Evolutionary conservation across 2,113 vertebrate genomes (phyloP).

Genomic region (Hemichromis elongatus): DNA sequence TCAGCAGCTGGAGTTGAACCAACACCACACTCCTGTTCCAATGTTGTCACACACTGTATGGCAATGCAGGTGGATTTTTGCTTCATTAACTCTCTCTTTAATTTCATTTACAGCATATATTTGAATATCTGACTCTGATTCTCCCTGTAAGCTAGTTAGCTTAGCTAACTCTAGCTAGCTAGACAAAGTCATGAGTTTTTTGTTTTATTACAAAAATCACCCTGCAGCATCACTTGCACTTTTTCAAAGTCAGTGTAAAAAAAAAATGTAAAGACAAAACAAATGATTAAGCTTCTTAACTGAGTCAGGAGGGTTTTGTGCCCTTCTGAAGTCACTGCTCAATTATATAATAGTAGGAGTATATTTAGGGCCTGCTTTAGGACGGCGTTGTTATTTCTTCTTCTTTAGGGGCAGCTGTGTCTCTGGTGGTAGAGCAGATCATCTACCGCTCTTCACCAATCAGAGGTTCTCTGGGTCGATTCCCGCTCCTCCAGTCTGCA

Average conservation of each 20-base stretch:
- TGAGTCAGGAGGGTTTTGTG: neutral
- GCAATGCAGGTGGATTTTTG: neutral
- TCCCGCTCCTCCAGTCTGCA: fast-evolving
- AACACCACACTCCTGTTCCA: neutral
- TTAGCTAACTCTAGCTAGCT: too few species aligned
- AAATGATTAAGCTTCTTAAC: neutral
- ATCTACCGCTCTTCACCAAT: neutral
- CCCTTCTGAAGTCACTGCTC: neutral
- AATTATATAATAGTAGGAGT: neutral
- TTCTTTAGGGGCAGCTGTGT: neutral
- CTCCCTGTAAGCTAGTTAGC: neutral
- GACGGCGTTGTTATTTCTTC: neutral
- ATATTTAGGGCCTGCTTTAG: neutral
- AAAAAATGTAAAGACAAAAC: neutral
- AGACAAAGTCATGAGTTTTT: neutral
- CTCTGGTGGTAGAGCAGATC: neutral
- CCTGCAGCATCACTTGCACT: neutral
- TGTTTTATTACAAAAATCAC: neutral
- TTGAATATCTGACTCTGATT: neutral
- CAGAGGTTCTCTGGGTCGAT: neutral
- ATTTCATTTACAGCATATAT: neutral
- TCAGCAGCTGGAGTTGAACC: neutral
- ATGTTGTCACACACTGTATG: neutral
- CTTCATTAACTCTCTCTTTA: neutral
- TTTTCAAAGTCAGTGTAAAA: neutral